Evolutionary conservation across 2,888 invertebrate genomes (phyloP).

Genomic region (Dendrolimus pini): DNA sequence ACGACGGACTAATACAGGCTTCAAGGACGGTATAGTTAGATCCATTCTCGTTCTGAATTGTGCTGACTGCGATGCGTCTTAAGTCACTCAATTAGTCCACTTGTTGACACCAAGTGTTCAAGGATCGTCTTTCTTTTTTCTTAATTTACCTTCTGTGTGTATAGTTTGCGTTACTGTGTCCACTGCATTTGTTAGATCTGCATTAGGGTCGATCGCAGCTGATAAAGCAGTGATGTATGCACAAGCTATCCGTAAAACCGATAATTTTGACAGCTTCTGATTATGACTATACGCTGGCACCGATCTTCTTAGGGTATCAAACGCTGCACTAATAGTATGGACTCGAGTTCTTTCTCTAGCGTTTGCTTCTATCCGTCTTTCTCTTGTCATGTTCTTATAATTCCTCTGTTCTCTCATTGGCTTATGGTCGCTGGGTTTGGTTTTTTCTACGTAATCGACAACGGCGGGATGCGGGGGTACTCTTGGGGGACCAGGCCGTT

Average conservation of each 20-base stretch:
- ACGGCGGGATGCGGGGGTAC: conserved; percentile 76
- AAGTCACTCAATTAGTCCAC: conserved; percentile 3
- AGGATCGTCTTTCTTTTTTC: conserved; percentile 89
- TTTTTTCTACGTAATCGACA: conserved; percentile 40
- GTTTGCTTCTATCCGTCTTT: conserved; percentile 95
- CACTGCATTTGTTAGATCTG: conserved; percentile 85
- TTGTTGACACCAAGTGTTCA: conserved; percentile 27
- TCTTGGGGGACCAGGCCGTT: conserved; percentile 52
- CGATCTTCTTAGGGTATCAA: conserved; percentile 89
- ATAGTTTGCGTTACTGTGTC: conserved; percentile 94
- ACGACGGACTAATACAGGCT: conserved; percentile 32
- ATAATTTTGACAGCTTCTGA: conserved; percentile 94
- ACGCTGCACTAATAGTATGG: conserved; percentile 96
- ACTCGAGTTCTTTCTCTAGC: conserved; percentile 94
- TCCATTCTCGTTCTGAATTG: conserved; percentile 1
- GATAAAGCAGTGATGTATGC: conserved; percentile 94
- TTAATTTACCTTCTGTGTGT: conserved; percentile 92
- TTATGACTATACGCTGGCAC: conserved; percentile 95
- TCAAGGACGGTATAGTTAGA: conserved; percentile 35
- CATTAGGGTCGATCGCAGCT: conserved; percentile 82
- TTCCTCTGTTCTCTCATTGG: conserved; percentile 83
- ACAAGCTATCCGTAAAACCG: conserved; percentile 94
- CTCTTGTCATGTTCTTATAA: conserved; percentile 97
- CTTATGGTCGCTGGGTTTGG: conserved; percentile 75
- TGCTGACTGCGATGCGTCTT: not conserved